Evolutionary conservation across 1,140 invertebrate species (phyloP).

Genomic region (Philaenus spumarius): DNA sequence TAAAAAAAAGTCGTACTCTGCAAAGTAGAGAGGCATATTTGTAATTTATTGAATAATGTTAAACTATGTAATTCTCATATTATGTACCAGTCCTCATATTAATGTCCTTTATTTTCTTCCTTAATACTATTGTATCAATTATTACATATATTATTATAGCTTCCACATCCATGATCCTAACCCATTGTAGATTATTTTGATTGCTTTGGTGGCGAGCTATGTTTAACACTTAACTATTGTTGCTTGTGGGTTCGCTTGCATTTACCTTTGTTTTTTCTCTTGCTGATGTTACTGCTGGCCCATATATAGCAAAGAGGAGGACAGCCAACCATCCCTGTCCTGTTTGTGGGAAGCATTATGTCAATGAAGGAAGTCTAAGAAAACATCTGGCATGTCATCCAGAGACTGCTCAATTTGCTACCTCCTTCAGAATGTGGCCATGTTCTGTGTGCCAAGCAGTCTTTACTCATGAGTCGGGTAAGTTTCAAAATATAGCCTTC

Average conservation of each 20-base stretch:
- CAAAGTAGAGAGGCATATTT: too few relatives aligned
- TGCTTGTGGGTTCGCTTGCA: too few relatives aligned
- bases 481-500: slow-evolving; percentile 29
- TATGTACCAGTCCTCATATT: too few relatives aligned
- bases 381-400: slow-evolving; percentile 90
- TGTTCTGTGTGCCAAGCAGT: slow-evolving; percentile 91
- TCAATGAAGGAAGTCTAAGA: slow-evolving; percentile 86
- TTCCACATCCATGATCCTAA: too few relatives aligned
- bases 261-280: background rate
- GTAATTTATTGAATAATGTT: too few relatives aligned
- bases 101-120: too few relatives aligned
- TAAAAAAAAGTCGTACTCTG: too few relatives aligned
- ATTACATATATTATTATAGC: too few relatives aligned
- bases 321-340: slow-evolving; percentile 91
- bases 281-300: slow-evolving; percentile 16
- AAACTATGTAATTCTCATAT: too few relatives aligned
- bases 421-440: slow-evolving; percentile 85
- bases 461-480: slow-evolving; percentile 90
- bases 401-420: slow-evolving; percentile 79
- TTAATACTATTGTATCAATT: too few relatives aligned
- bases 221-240: background rate
- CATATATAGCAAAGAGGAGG: slow-evolving; percentile 80
- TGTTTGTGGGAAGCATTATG: slow-evolving; percentile 90
- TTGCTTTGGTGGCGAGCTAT: background rate
- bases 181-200: background rate